Evolutionary conservation across 2,888 invertebrate genomes (phyloP).

Genomic region (Neoascia interrupta): DNA sequence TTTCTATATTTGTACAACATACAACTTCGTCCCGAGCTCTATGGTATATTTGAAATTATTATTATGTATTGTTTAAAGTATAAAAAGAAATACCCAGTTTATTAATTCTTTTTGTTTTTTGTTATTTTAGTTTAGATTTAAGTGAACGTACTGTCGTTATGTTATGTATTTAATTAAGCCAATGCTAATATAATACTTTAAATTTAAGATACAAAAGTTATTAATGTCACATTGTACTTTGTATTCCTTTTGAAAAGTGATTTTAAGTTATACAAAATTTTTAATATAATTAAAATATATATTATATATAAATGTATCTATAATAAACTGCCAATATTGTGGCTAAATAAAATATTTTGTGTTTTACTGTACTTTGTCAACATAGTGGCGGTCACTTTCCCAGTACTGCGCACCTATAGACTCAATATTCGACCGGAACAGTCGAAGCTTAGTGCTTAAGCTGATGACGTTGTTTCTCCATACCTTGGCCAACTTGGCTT

Average conservation of each 20-base stretch:
- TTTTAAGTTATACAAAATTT: constrained; percentile 49
- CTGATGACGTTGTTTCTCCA: no score
- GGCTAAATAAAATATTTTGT: no score
- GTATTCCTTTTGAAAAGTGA: constrained; percentile 53
- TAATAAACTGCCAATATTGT: no score
- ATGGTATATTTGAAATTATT: constrained; percentile 2
- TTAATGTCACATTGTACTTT: constrained; percentile 42
- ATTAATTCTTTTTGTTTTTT: constrained; percentile 8
- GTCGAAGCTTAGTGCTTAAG: no score
- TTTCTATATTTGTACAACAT: constrained; percentile 21
- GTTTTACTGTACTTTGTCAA: no score
- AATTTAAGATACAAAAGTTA: no score
- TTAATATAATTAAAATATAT: constrained; percentile 5
- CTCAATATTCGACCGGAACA: no score
- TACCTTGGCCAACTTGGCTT: no score
- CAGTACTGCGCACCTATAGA: no score
- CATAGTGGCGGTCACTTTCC: no score
- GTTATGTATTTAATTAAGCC: constrained; percentile 35
- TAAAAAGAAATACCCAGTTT: constrained; percentile 13
- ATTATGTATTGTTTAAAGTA: constrained; percentile 4
- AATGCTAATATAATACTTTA: constrained; percentile 19
- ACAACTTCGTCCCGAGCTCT: constrained; percentile 9
- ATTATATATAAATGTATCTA: constrained; percentile 1
- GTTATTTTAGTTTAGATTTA: constrained; percentile 32
- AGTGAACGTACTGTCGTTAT: constrained; percentile 37